A percentile compares a stretch with the other conserved stretches of the same genome.
phyloP scores from a whole-genome alignment of 2,888 invertebrate genomes.

The Hypselothyrea guttata region DNA sequence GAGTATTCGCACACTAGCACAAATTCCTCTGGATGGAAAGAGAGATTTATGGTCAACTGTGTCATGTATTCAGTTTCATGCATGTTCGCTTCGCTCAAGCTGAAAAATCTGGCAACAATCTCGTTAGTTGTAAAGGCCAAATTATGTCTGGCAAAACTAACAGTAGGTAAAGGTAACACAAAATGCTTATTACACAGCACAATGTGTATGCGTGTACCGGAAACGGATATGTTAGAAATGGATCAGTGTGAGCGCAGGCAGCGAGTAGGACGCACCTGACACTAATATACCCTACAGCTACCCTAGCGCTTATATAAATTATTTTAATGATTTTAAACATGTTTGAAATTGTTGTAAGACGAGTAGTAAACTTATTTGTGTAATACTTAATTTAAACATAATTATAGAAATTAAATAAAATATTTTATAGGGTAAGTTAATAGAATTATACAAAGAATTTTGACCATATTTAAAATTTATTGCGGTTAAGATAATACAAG shows the following conservation, averaged over 20 bases:
- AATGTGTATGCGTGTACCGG: conserved; percentile 41
- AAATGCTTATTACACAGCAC: conserved; percentile 74
- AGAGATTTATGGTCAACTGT: conserved; percentile 48
- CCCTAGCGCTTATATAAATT: too few relatives aligned
- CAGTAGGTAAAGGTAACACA: conserved; percentile 77
- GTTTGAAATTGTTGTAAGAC: too few relatives aligned
- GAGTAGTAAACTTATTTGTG: too few relatives aligned
- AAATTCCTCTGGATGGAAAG: conserved; percentile 23
- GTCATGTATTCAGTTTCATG: conserved; percentile 53
- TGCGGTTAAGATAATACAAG: too few relatives aligned
- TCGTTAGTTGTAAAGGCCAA: conserved; percentile 76
- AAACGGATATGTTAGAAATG: conserved; percentile 69
- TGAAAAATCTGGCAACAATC: conserved; percentile 69
- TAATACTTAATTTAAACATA: too few relatives aligned
- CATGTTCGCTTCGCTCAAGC: conserved; percentile 33
- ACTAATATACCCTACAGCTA: too few relatives aligned
- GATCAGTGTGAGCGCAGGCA: conserved; percentile 21
- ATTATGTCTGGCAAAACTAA: conserved; percentile 71
- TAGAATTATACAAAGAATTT: too few relatives aligned
- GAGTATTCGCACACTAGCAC: conserved; percentile 20
- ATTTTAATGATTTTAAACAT: too few relatives aligned
- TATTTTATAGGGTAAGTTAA: too few relatives aligned
- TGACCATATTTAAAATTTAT: too few relatives aligned
- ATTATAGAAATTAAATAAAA: too few relatives aligned
- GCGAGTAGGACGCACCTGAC: background rate